Evolutionary conservation across 2,113 vertebrate genomes (phyloP), one percentile per base, ranked within the genome.

Genomic region (Aix galericulata): DNA sequence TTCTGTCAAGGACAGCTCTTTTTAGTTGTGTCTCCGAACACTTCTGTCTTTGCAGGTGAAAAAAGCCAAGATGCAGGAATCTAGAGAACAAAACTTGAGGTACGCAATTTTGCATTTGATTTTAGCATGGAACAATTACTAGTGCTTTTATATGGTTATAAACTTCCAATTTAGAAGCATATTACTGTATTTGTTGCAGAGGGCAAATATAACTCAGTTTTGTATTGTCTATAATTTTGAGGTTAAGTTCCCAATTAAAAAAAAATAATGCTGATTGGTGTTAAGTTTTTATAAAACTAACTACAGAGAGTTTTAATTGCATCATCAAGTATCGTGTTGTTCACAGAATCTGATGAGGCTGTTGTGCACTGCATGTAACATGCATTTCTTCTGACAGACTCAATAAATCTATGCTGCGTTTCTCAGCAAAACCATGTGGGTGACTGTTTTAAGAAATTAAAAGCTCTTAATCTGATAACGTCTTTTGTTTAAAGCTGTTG

Each of bases 21-120:
- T n/a, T 21, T 44, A 17, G 13, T 72, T 67, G n/a, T 87, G n/a
- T 22, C n/a, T 91, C 87, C 91, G 32, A 95, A 23, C 6, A 2
- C 42, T 76, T 94, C 89, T 97, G 40, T 96, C 79, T 96, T 97
- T 87, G 27, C 96, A 98, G 98, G 97, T 98, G 59, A 98, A 98
- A 95, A 98, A 98, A 96, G 97, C 98, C 92, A 98, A 98, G 96
- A 98, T 98, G 98, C 98, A 98, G 84, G 98, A 98, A 82, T 95
- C 98, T 12, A 97, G 97, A 93, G 98, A 98, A 38, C 97, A 98
- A 95, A 93, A 92, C 78, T 94, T 98, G 97, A 98, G 98, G 98
- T 98, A 89, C 2, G 74, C 94, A 36, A 78, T 89, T 46, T 67
- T 56, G 23, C 60, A 42, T 94, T 92, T 77, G 2, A 62, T 93